Evolutionary conservation across 2,797 vertebrate species (phyloP).

Genomic region (Chiloscyllium punctatum): DNA sequence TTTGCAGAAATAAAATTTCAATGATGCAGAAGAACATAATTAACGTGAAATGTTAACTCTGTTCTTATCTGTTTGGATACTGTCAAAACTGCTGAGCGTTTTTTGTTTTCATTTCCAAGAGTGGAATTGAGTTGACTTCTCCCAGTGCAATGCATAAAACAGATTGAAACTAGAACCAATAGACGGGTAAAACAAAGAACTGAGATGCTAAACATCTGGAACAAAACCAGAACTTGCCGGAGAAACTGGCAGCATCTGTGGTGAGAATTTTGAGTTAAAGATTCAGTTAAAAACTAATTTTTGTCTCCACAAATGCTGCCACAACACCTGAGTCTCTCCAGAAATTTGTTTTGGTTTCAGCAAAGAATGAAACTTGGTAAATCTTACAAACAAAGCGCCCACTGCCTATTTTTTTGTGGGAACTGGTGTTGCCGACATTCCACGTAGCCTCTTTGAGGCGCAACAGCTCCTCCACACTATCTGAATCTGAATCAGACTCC

Average conservation of each 20-base stretch:
- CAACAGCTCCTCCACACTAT: not conserved
- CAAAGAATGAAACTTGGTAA: not conserved
- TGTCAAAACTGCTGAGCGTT: not conserved
- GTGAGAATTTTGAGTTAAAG: too few species aligned
- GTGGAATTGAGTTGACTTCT: not conserved
- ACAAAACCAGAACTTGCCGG: too few species aligned
- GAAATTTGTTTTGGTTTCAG: too few species aligned
- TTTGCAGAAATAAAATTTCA: not conserved
- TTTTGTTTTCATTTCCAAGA: not conserved
- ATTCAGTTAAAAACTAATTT: too few species aligned
- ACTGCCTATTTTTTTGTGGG: not conserved
- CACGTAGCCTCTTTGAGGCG: not conserved
- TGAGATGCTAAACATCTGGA: too few species aligned
- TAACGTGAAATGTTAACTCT: not conserved
- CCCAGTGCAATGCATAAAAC: not conserved
- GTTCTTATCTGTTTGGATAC: not conserved
- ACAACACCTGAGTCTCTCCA: too few species aligned
- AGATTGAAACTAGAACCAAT: not conserved
- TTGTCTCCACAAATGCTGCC: too few species aligned
- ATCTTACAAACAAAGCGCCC: not conserved
- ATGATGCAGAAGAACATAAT: not conserved
- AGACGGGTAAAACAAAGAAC: not conserved
- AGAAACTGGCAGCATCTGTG: too few species aligned
- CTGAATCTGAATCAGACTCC: not conserved
- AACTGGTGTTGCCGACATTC: not conserved